These are phyloP conservation scores for Pseudochromis fuscus DNA, from an alignment of 2,797 vertebrate genomes.

Conservation along the genomic window DNA sequence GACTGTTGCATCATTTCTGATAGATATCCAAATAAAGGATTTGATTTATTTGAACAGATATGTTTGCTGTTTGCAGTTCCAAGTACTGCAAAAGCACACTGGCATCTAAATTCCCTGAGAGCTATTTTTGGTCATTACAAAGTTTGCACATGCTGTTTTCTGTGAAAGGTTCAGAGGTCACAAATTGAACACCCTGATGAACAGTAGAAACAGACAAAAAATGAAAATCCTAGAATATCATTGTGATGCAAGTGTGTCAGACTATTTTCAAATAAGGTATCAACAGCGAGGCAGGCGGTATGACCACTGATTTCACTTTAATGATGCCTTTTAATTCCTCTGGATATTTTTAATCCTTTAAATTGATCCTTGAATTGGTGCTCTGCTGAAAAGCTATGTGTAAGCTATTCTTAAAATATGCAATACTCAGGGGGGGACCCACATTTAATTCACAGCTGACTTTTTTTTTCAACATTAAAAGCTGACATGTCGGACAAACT, in stretches of 20 bases:
- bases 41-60: constrained; percentile 16
- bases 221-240: neutral
- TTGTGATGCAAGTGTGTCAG: neutral
- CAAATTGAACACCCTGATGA: constrained; percentile 25
- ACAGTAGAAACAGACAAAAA: constrained; percentile 2
- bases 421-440: constrained; percentile 16
- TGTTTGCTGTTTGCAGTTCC: constrained; percentile 41
- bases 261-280: constrained; percentile 16
- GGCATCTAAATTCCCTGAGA: constrained; percentile 28
- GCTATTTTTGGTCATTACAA: constrained; percentile 37
- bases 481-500: constrained; percentile 7
- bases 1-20: constrained; percentile 5
- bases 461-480: constrained; percentile 16
- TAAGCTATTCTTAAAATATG: constrained; percentile 49
- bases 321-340: constrained; percentile 36
- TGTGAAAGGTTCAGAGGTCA: constrained; percentile 46
- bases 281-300: constrained; percentile 17
- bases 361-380: constrained; percentile 50
- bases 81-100: constrained; percentile 26
- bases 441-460: constrained; percentile 17
- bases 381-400: constrained; percentile 34
- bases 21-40: constrained; percentile 17
- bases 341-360: constrained; percentile 43
- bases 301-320: constrained; percentile 43
- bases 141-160: constrained; percentile 47